phyloP scores from a whole-genome alignment of 2,888 invertebrate species.

The Rhabditoides inermis region DNA sequence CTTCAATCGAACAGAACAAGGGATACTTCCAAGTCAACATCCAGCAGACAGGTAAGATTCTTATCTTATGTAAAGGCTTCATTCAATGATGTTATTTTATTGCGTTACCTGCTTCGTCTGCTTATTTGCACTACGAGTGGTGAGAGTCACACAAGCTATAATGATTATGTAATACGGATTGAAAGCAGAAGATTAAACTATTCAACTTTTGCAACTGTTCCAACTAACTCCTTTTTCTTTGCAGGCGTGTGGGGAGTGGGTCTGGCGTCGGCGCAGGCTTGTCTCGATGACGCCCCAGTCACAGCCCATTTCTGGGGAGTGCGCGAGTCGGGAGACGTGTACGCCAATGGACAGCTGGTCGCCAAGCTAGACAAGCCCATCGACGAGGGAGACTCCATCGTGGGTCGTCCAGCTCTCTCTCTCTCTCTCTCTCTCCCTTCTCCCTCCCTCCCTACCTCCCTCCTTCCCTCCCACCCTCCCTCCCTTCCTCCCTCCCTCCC shows the following conservation, averaged over 20 bases:
- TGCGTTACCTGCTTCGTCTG: background rate
- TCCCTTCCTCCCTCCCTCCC: no score
- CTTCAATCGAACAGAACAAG: conserved; percentile 89
- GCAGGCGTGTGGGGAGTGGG: conserved; percentile 81
- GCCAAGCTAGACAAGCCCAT: conserved; percentile 65
- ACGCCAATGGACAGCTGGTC: conserved; percentile 73
- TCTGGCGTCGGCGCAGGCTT: conserved; percentile 76
- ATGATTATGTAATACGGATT: no score
- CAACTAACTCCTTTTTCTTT: no score
- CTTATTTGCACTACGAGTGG: no score
- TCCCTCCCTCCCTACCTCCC: no score
- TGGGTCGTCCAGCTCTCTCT: no score
- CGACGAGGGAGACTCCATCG: conserved; percentile 84
- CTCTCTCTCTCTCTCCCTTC: background rate
- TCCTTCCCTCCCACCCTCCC: no score
- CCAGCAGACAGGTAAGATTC: conserved; percentile 72
- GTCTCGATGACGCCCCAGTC: conserved; percentile 71
- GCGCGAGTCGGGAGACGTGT: conserved; percentile 76
- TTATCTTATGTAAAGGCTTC: no score
- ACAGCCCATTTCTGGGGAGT: conserved; percentile 72
- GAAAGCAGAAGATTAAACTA: background rate
- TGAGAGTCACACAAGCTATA: no score
- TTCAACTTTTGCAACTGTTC: background rate
- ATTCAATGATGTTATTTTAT: conserved; percentile 1
- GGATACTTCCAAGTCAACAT: conserved; percentile 96